Evolutionary conservation across 2,113 vertebrate genomes (phyloP).

Genomic region (Melanotaenia duboulayi): DNA sequence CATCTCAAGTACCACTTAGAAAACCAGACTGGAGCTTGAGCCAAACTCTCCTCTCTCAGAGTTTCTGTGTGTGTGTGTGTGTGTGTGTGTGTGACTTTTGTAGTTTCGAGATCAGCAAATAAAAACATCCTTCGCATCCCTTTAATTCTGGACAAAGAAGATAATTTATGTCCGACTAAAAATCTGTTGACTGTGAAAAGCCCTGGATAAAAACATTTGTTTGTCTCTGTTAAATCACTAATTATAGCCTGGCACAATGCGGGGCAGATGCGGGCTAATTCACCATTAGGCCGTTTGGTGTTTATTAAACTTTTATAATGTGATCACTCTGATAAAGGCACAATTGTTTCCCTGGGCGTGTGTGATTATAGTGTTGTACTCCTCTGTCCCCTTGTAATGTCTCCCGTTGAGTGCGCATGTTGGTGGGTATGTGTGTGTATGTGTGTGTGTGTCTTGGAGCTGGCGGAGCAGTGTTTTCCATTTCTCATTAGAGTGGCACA

Average conservation of each 20-base stretch:
- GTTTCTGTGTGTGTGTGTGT: slow-evolving; percentile 38
- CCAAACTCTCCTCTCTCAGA: slow-evolving; percentile 62
- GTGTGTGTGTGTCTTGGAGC: slow-evolving; percentile 72
- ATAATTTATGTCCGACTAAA: slow-evolving; percentile 44
- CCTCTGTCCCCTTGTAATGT: slow-evolving; percentile 79
- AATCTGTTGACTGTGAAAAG: slow-evolving; percentile 64
- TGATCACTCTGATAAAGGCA: slow-evolving; percentile 80
- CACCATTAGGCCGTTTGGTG: slow-evolving; percentile 81
- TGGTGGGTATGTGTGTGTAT: slow-evolving; percentile 44
- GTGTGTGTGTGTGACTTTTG: slow-evolving; percentile 34
- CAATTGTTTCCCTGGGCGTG: slow-evolving; percentile 81
- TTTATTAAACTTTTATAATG: slow-evolving; percentile 84
- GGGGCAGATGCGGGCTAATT: slow-evolving; percentile 80
- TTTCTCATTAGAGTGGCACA: slow-evolving; percentile 94
- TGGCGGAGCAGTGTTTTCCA: slow-evolving; percentile 90
- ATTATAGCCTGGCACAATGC: slow-evolving; percentile 77
- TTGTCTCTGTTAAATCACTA: slow-evolving; percentile 79
- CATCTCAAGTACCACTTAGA: slow-evolving; percentile 74
- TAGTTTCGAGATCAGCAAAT: slow-evolving; percentile 40
- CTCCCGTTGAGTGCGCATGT: slow-evolving; percentile 61
- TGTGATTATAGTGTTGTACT: slow-evolving; percentile 79
- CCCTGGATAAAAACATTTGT: slow-evolving; percentile 73
- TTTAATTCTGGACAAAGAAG: slow-evolving; percentile 32
- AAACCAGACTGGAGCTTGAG: slow-evolving; percentile 58
- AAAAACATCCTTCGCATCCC: slow-evolving; percentile 9